Conservation (phyloP, 2,113 vertebrate genomes). For the Thryonomys swinderianus region DNA sequence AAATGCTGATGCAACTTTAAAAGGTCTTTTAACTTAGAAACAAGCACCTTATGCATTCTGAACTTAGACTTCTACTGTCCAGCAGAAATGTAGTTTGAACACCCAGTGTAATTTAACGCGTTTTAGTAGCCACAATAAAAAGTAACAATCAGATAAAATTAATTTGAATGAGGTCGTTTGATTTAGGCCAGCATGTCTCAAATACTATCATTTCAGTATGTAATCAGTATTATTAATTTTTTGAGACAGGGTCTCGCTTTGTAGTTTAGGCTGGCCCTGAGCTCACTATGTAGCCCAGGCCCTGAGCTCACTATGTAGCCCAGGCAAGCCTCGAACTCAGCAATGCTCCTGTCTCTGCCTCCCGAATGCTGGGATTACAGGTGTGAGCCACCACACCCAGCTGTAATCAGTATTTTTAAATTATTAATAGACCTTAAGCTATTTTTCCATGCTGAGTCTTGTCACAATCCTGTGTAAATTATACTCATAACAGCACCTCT, state of each 20-base stretch:
- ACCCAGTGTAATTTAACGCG: constrained; percentile 3
- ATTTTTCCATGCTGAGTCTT: background rate
- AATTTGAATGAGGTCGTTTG: background rate
- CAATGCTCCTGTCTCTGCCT: too few relatives aligned
- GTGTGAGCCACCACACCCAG: too few relatives aligned
- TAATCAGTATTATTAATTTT: background rate
- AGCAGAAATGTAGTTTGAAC: constrained; percentile 24
- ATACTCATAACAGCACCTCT: background rate
- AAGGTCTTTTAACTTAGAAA: background rate
- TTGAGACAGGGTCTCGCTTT: too few relatives aligned
- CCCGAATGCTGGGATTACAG: too few relatives aligned
- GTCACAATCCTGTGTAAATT: background rate
- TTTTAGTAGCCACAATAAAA: background rate
- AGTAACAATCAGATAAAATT: background rate
- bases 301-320: too few relatives aligned
- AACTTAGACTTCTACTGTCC: background rate
- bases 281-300: too few relatives aligned
- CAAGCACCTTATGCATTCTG: constrained; percentile 18
- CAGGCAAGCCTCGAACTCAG: too few relatives aligned
- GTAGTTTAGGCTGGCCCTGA: too few relatives aligned
- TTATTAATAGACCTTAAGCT: background rate
- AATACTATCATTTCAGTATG: background rate
- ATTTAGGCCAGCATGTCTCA: background rate
- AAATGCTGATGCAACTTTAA: too few relatives aligned
- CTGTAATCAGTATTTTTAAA: background rate